Base-by-base conservation (phyloP, 1,140 invertebrate species). In the Apis florea region DNA sequence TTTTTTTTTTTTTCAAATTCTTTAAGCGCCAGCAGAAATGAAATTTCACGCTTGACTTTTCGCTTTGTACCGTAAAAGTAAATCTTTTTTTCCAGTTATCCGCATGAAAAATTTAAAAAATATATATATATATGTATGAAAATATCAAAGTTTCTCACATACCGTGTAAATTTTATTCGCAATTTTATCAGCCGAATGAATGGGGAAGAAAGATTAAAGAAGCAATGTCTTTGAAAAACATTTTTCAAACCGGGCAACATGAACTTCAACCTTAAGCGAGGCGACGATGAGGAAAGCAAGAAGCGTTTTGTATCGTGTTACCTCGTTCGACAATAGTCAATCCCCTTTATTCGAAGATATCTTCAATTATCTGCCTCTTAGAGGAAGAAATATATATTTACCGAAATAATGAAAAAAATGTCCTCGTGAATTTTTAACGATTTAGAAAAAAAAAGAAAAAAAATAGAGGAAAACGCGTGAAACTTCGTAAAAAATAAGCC, bases 201-300 rank as follows among this genome's bases (percentile, higher is more conserved):
- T 26, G 59, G 12, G 12, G 59, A 10, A 40, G 31, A n/a, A n/a
- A n/a, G 24, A 24, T 63, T 63, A 63, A 63, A 26, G 4, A 61
- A 63, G 13, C 2, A 12, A 4, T 1, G 53, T 11, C 9, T 19
- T 31, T 13, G 3, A n/a, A 51, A 69, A 51, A 24, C 19, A 64
- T 64, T 67, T 54, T 54, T 24, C 74, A 47, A 26, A 6, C 17
- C 31, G 58, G 19, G 59, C 19, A 67, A 54, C 53, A 13, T 40
- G 74, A 76, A 76, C 74, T 76, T 47, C 59, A n/a, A 56, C 51
- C 49, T 66, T 56, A 31, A 76, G 13, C 2, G 17, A n/a, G 3
- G 3, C 12, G 21, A 51, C 17, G 63, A 47, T 67, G 31, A 54
- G 31, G 11, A 15, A n/a, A 15, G n/a, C 40, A 24, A 58, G 8